phyloP scores from a whole-genome alignment of 2,113 vertebrate species.

The Myotis brandtii region DNA sequence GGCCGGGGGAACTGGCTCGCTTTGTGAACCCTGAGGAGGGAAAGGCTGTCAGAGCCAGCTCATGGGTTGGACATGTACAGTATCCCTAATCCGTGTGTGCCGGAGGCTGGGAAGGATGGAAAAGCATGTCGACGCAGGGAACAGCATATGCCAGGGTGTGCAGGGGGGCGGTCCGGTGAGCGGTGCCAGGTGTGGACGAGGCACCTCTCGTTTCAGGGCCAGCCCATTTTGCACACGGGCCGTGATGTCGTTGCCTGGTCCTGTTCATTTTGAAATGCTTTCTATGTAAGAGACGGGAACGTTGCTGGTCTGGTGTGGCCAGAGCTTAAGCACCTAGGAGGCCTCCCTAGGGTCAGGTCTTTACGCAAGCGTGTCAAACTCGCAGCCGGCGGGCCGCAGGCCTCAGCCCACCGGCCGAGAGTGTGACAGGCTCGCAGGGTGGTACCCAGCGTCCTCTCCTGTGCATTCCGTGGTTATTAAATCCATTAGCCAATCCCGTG shows the following conservation, averaged over 20 bases:
- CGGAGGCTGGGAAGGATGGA: background rate
- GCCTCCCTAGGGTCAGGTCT: background rate
- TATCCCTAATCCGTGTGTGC: background rate
- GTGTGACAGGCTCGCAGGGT: background rate
- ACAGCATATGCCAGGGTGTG: background rate
- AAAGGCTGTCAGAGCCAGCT: background rate
- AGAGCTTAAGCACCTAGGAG: background rate
- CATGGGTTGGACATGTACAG: background rate
- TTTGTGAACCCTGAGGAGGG: background rate
- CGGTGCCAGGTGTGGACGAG: accelerated
- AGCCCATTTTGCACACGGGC: accelerated
- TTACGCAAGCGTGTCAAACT: too few relatives aligned
- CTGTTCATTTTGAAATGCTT: background rate
- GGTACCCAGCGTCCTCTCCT: background rate
- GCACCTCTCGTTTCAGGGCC: background rate
- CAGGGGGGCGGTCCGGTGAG: background rate
- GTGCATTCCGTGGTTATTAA: accelerated
- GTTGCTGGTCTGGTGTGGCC: background rate
- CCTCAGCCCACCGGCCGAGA: too few relatives aligned
- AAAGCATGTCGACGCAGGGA: background rate
- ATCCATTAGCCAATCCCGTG: background rate
- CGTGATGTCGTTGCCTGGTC: background rate
- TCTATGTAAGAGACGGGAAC: background rate
- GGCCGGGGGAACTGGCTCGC: background rate
- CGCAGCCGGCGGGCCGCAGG: too few relatives aligned